Conservation (phyloP, 64 coral and sea anemone genomes). For the Stichodactyla helianthus region DNA sequence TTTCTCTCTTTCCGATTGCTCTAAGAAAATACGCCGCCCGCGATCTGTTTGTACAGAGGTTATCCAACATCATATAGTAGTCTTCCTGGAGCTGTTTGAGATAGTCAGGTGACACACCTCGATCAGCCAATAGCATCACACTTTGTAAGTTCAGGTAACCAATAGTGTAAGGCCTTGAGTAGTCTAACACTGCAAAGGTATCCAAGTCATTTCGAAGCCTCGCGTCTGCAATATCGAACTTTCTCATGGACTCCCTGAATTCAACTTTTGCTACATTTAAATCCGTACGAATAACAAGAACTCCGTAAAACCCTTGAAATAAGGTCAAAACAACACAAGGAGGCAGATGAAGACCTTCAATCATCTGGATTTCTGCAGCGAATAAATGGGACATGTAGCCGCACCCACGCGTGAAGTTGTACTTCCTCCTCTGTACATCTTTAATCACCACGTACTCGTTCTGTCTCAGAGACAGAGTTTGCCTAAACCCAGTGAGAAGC, state of each 20-base stretch:
- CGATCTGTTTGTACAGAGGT: slow-evolving; percentile 22
- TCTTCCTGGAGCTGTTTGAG: slow-evolving; percentile 58
- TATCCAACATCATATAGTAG: slow-evolving; percentile 50
- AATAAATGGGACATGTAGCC: slow-evolving; percentile 71
- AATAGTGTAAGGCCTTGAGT: slow-evolving; percentile 65
- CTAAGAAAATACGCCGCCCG: slow-evolving; percentile 41
- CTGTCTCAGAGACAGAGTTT: slow-evolving; percentile 16
- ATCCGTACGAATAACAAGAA: slow-evolving; percentile 34
- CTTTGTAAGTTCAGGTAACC: slow-evolving; percentile 63
- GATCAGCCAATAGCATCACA: slow-evolving; percentile 60
- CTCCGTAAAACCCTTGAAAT: slow-evolving; percentile 62
- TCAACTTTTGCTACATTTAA: slow-evolving; percentile 27
- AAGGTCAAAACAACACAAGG: slow-evolving; percentile 49
- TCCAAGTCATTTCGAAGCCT: slow-evolving; percentile 14
- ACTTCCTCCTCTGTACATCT: slow-evolving; percentile 23
- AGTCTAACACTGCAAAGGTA: slow-evolving; percentile 57
- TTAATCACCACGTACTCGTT: slow-evolving; percentile 9
- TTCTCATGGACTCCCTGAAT: slow-evolving; percentile 66
- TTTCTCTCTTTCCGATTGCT: slow-evolving; percentile 1
- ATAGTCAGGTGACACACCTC: slow-evolving; percentile 63
- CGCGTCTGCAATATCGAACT: slow-evolving; percentile 52
- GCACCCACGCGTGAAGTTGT: slow-evolving; percentile 56
- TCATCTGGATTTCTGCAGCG: slow-evolving; percentile 28
- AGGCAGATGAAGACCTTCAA: slow-evolving; percentile 18
- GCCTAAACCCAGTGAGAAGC: slow-evolving; percentile 44